phyloP scores from a whole-genome alignment of 2,888 invertebrate species.

The Taenaris catops region DNA sequence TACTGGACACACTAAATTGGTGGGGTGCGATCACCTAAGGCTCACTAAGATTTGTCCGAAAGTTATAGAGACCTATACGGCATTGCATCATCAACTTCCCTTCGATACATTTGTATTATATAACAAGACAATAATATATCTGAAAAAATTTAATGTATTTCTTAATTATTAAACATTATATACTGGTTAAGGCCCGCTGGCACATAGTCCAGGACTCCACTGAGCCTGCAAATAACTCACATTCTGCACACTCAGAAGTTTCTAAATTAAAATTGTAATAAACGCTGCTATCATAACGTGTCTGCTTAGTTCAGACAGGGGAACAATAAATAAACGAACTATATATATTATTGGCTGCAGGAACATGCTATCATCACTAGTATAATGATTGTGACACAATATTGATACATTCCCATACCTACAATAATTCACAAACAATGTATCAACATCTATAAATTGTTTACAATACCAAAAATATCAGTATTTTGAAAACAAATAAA shows the following conservation, averaged over 20 bases:
- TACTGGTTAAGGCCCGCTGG: conserved; percentile 69
- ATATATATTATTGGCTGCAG: too few relatives aligned
- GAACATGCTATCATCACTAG: conserved; percentile 15
- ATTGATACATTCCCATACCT: conserved; percentile 20
- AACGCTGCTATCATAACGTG: conserved; percentile 46
- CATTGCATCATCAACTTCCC: conserved; percentile 57
- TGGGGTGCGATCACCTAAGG: conserved; percentile 65
- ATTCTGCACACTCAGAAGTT: conserved; percentile 58
- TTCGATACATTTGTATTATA: conserved; percentile 77
- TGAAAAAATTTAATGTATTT: conserved; percentile 77
- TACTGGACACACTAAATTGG: conserved; percentile 49
- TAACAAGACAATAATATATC: conserved; percentile 81
- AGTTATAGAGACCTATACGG: conserved; percentile 55
- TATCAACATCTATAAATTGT: conserved; percentile 12
- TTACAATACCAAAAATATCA: too few relatives aligned
- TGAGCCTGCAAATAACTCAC: conserved; percentile 46
- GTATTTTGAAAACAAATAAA: too few relatives aligned
- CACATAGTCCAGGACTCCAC: conserved; percentile 48
- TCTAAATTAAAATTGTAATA: conserved; percentile 36
- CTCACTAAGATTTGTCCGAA: conserved; percentile 67
- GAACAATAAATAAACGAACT: conserved; percentile 3
- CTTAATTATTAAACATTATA: conserved; percentile 75
- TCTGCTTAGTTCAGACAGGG: conserved; percentile 56
- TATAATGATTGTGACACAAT: conserved; percentile 24
- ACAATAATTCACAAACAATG: conserved; percentile 24